Evolutionary conservation across 1,140 invertebrate genomes (phyloP).

Genomic region (Helicorthomorpha holstii): DNA sequence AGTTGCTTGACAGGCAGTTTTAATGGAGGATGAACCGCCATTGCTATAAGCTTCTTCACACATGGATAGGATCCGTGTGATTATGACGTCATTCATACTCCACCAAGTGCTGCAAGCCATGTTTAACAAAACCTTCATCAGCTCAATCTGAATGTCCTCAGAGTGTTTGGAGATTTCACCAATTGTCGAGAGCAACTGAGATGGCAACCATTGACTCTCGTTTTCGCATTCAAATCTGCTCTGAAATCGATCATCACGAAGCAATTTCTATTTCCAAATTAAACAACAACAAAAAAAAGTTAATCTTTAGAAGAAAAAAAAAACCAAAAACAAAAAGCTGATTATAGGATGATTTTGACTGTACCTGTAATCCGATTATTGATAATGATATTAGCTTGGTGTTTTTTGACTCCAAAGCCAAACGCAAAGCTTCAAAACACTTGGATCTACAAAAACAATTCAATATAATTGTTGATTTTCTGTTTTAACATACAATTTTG

Average conservation of each 20-base stretch:
- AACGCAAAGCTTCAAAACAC: conserved; percentile 37
- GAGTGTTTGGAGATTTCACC: conserved; percentile 52
- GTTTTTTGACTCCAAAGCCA: conserved; percentile 69
- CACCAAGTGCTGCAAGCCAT: conserved; percentile 60
- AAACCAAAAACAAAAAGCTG: not conserved
- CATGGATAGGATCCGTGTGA: conserved; percentile 53
- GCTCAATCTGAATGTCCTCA: conserved; percentile 56
- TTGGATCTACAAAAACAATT: no score
- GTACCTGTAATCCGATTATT: conserved; percentile 66
- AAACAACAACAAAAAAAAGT: not conserved
- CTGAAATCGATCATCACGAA: conserved; percentile 77
- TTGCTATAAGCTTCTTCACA: conserved; percentile 54
- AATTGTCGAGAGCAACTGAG: conserved; percentile 67
- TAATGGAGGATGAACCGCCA: conserved; percentile 53
- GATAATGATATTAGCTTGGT: conserved; percentile 64
- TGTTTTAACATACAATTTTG: no score
- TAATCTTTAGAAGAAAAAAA: not conserved
- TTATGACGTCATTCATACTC: conserved; percentile 62
- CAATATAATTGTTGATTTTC: no score
- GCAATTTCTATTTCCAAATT: conserved; percentile 51
- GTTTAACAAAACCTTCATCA: conserved; percentile 53
- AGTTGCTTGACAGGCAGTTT: conserved; percentile 61
- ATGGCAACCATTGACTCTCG: conserved; percentile 75
- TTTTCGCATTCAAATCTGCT: conserved; percentile 71
- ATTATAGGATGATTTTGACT: conserved; percentile 17